Evolutionary conservation across 1,140 invertebrate species (phyloP), one percentile per base, ranked within the genome.

Genomic region (Centruroides vittatus): DNA sequence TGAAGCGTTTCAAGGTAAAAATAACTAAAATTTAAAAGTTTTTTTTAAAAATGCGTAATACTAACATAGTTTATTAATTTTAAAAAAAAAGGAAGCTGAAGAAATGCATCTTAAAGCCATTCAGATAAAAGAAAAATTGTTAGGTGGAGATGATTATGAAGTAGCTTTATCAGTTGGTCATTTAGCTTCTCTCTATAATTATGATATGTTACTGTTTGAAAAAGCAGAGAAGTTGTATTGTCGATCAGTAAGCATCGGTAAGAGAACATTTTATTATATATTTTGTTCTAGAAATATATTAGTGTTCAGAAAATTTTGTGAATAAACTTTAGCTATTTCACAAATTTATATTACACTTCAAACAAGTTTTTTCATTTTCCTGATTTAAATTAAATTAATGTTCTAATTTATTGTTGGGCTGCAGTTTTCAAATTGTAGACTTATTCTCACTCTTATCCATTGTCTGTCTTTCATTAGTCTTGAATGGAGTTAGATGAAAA

Each of bases 131-230:
- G 88, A 93, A 70, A 79, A 86, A 68, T 71, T 94, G 11, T 76
- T 96, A 23, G 92, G 91, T 0, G 74, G 79, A 0, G 84, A 91
- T 54, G 89, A 94, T 74, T 93, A 91, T 71, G 92, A 96, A 78
- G 90, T 95, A 64, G 90, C 88, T 4, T 75, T 94, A 10, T 92
- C 88, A 63, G 82, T 93, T 64, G 90, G 91, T 3, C 90, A 95
- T 75, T 78, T 96, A 59, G 91, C 91, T 23, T 92, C 88, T 36
- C 78, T 95, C 1, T 95, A 94, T 74, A 94, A 92, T 75, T 94
- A 93, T 74, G 89, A 96, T 68, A 91, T 95, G 87, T 78, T 82
- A 68, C 83, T 88, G 67, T 89, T 85, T 73, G 73, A 79, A 60
- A 86, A 90, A 63, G 92, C 92, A 1, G 90, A 94, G 74, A 77